phyloP scores from a whole-genome alignment of 2,113 vertebrate genomes.

The Hoplias malabaricus region DNA sequence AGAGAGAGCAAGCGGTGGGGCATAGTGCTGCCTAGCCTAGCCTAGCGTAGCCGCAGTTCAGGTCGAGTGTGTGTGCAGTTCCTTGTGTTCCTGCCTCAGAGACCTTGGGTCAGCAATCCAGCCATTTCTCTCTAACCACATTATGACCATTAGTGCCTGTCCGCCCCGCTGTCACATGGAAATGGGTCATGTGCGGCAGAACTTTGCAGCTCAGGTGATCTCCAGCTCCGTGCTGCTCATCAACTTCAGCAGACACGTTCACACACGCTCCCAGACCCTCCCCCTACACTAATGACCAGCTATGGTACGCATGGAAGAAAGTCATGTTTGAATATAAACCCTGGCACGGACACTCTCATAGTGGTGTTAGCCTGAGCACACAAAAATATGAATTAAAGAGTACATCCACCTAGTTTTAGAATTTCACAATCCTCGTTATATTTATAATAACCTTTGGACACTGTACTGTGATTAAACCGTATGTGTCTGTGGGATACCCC shows the following conservation, averaged over 20 bases:
- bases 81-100: slow-evolving; percentile 42
- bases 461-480: too few relatives aligned
- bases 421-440: too few relatives aligned
- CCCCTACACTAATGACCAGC: background rate
- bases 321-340: background rate
- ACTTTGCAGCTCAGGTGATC: slow-evolving; percentile 63
- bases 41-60: slow-evolving; percentile 33
- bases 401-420: too few relatives aligned
- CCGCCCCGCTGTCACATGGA: slow-evolving; percentile 72
- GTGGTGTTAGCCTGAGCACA: background rate
- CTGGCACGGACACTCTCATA: background rate
- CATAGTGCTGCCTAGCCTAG: slow-evolving; percentile 36
- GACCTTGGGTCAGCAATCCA: slow-evolving; percentile 73
- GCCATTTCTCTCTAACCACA: slow-evolving; percentile 73
- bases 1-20: background rate
- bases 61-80: slow-evolving; percentile 6
- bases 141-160: slow-evolving; percentile 73
- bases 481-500: too few relatives aligned
- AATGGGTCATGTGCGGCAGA: slow-evolving; percentile 66
- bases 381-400: too few relatives aligned
- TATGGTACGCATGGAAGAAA: background rate
- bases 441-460: too few relatives aligned
- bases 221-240: slow-evolving; percentile 37
- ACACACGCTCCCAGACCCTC: background rate
- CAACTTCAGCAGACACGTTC: background rate